These are phyloP conservation scores for Cephus cinctus DNA, from an alignment of 1,140 invertebrate species.

Conservation along the genomic window DNA sequence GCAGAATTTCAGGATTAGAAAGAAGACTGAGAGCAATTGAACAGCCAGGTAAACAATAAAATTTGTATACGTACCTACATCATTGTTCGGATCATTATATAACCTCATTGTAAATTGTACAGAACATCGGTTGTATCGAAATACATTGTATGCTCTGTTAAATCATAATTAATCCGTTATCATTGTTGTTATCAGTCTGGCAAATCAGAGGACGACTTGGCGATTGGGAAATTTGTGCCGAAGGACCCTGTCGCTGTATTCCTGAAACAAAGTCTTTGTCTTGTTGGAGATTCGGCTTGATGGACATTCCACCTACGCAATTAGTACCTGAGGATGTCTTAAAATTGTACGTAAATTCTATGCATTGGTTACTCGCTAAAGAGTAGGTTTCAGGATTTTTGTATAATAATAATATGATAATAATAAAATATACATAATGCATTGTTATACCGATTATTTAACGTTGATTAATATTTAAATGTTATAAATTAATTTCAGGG, in stretches of 20 bases:
- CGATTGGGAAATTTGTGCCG: slow-evolving; percentile 71
- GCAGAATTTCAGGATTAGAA: slow-evolving; percentile 57
- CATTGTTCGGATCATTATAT: too few relatives aligned
- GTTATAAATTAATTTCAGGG: slow-evolving; percentile 57
- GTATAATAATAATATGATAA: too few relatives aligned
- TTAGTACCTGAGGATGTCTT: slow-evolving; percentile 68
- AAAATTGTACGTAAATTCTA: slow-evolving; percentile 59
- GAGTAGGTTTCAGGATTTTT: slow-evolving; percentile 10
- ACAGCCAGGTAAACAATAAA: slow-evolving; percentile 60
- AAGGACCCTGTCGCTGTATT: slow-evolving; percentile 69
- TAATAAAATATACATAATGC: too few relatives aligned
- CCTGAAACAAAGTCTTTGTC: slow-evolving; percentile 65
- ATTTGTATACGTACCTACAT: too few relatives aligned
- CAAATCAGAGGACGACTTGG: slow-evolving; percentile 60
- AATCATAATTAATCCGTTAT: slow-evolving; percentile 1
- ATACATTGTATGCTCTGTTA: neutral
- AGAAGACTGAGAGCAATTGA: slow-evolving; percentile 70
- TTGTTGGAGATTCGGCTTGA: slow-evolving; percentile 70
- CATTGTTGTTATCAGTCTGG: slow-evolving; percentile 60
- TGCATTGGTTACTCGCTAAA: neutral
- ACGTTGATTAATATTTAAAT: neutral
- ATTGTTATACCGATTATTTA: too few relatives aligned
- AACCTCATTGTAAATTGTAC: too few relatives aligned
- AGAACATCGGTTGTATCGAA: too few relatives aligned
- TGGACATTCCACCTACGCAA: slow-evolving; percentile 65